Evolutionary conservation across 2,888 invertebrate species (phyloP).

Genomic region (Mythimna vitellina): DNA sequence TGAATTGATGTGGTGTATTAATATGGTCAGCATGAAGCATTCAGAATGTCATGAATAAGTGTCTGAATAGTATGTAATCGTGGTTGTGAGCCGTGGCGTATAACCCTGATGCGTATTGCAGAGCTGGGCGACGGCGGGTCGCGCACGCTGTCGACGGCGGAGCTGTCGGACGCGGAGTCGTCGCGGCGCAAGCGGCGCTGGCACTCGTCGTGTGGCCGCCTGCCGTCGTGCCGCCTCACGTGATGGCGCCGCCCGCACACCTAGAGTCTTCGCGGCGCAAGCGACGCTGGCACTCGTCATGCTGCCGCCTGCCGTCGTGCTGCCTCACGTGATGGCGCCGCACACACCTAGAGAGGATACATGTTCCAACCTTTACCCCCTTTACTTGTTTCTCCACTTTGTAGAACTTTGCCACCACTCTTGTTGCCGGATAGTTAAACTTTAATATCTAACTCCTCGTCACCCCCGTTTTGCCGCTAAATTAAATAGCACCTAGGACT

Average conservation of each 20-base stretch:
- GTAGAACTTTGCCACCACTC: conserved; percentile 34
- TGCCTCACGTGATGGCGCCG: conserved; percentile 82
- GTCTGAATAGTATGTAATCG: conserved; percentile 16
- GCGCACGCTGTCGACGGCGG: conserved; percentile 86
- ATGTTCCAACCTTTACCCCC: conserved; percentile 29
- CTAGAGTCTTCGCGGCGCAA: conserved; percentile 82
- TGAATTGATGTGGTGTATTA: not conserved
- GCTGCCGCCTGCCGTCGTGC: conserved; percentile 85
- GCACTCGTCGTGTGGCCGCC: conserved; percentile 87
- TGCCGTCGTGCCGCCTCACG: conserved; percentile 86
- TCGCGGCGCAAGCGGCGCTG: conserved; percentile 84
- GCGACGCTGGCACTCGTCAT: conserved; percentile 87
- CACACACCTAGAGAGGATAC: conserved; percentile 8
- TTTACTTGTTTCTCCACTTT: conserved; percentile 26
- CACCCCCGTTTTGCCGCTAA: conserved; percentile 31
- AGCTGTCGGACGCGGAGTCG: conserved; percentile 85
- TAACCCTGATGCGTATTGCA: conserved; percentile 62
- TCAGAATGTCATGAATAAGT: conserved; percentile 2
- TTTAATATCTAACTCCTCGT: conserved; percentile 16
- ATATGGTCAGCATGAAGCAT: not conserved
- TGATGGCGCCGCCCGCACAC: conserved; percentile 70
- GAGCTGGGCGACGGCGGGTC: conserved; percentile 85
- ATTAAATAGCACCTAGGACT: conserved; percentile 31
- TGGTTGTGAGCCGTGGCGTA: not conserved
- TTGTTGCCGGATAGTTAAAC: conserved; percentile 43